Percentiles rank a stretch among this genome's conserved stretches.
phyloP scores from a whole-genome alignment of 2,113 vertebrate genomes.

The Dromas ardeola region DNA sequence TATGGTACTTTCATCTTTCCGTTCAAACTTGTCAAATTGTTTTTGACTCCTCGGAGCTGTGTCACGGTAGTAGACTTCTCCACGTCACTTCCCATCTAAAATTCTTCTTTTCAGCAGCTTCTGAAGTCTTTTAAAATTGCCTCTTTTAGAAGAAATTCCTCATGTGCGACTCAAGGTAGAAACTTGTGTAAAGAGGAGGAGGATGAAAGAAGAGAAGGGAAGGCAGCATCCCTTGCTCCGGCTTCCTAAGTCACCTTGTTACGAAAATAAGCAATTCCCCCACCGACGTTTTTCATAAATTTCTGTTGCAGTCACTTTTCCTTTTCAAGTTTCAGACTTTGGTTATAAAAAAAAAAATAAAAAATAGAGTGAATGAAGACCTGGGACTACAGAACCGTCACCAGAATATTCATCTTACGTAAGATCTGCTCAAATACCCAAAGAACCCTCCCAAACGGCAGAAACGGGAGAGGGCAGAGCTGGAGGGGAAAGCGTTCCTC shows the following conservation, averaged over 20 bases:
- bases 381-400: not conserved
- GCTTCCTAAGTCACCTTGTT: not conserved
- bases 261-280: not conserved
- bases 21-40: not conserved
- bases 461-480: rapidly evolving
- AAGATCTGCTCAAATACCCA: not conserved
- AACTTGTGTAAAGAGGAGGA: not conserved
- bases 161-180: not conserved
- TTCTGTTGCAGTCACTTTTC: not conserved
- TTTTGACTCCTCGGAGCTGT: not conserved
- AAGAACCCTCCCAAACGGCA: not conserved
- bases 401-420: not conserved
- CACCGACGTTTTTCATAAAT: not conserved
- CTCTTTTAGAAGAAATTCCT: not conserved
- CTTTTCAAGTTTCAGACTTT: not conserved
- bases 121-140: not conserved
- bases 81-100: not conserved
- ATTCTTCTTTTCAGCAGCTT: not conserved
- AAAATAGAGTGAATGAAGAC: not conserved
- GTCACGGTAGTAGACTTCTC: not conserved
- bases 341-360: not conserved
- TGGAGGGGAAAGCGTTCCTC: not conserved
- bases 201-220: not conserved
- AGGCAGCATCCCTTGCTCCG: not conserved
- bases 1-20: not conserved